Base-by-base conservation (phyloP, 2,888 invertebrate species). In the Hofmannophila pseudospretella region DNA sequence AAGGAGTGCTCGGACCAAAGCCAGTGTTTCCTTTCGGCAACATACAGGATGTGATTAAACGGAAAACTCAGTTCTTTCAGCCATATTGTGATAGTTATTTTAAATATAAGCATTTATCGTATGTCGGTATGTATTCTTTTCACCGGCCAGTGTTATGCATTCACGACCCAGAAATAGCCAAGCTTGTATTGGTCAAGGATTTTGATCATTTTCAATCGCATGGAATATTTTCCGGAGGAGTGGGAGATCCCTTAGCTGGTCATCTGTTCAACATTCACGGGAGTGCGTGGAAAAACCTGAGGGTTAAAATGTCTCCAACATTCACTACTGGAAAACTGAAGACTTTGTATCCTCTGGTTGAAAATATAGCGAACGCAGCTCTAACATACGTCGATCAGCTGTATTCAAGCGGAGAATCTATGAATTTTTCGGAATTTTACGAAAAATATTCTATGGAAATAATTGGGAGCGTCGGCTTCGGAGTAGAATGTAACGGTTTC, bases 291-390 rank as follows among this genome's bases (percentile, higher is more conserved):
- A 91, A 88, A 54, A 82, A 76, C 32, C 64, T 93, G 14, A 80
- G 93, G 9, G 49, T 84, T 0, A 91, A 91, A 51, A 68, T 93
- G 53, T 88, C 92, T 0, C 90, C 92, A 0, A 88, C 90, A 0
- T 93, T 92, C 57, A 89, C 92, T 0, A 88, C 91, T 0, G 90
- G 90, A 4, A 92, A 92, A 66, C 66, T 93, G 32, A 92, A 90
- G 61, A 84, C 71, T 1, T 91, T 92, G 90, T 91, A 90, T 49
- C 77, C 78, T 0, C 85, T 89, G 0, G 87, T 92, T 7, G 80
- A 89, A 26, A 74, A 87, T 22, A 89, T 90, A 38, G 89, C 89
- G 0, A 66, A 82, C 7, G 80, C 88, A 38, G 80, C 91, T 47
- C 59, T 84, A 1, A 55, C 66, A 3, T 81, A 88, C 37, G 70